A percentile compares a stretch with the other conserved stretches of the same genome.
phyloP scores from a whole-genome alignment of 2,113 vertebrate genomes.

The Arothron firmamentum region DNA sequence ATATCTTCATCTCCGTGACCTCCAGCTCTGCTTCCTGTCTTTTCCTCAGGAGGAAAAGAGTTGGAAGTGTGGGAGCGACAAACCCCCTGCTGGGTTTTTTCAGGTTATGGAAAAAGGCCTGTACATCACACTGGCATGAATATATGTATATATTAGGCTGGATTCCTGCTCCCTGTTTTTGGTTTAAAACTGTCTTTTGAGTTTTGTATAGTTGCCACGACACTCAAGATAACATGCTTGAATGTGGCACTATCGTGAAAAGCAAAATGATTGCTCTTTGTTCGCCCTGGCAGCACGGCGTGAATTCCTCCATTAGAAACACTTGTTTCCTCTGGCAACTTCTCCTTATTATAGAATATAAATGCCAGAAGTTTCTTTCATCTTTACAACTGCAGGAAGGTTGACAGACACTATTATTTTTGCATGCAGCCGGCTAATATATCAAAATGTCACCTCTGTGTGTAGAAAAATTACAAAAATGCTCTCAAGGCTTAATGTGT shows the following conservation, averaged over 20 bases:
- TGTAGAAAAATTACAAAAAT: background rate
- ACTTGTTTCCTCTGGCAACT: conserved; percentile 31
- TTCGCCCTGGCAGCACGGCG: conserved; percentile 24
- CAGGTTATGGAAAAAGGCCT: background rate
- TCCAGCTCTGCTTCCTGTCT: too few relatives aligned
- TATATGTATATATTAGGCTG: background rate
- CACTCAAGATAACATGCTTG: conserved; percentile 8
- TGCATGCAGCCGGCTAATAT: conserved; percentile 20
- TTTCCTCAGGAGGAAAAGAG: too few relatives aligned
- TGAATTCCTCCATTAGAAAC: conserved; percentile 22
- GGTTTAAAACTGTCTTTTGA: conserved; percentile 18
- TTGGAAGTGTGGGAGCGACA: too few relatives aligned
- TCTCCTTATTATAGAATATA: conserved; percentile 27
- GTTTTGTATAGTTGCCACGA: conserved; percentile 54
- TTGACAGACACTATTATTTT: conserved; percentile 23
- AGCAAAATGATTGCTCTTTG: conserved; percentile 13
- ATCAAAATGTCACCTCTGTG: conserved; percentile 12
- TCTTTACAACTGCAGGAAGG: conserved; percentile 17
- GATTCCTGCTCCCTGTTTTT: conserved; percentile 8
- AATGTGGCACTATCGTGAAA: conserved; percentile 1
- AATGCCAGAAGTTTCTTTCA: conserved; percentile 15
- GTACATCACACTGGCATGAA: background rate
- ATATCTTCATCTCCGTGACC: too few relatives aligned
- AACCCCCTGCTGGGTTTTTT: background rate
- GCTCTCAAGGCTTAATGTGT: background rate